Conservation (phyloP, 2,888 invertebrate species). For the Trissolcus japonicus region DNA sequence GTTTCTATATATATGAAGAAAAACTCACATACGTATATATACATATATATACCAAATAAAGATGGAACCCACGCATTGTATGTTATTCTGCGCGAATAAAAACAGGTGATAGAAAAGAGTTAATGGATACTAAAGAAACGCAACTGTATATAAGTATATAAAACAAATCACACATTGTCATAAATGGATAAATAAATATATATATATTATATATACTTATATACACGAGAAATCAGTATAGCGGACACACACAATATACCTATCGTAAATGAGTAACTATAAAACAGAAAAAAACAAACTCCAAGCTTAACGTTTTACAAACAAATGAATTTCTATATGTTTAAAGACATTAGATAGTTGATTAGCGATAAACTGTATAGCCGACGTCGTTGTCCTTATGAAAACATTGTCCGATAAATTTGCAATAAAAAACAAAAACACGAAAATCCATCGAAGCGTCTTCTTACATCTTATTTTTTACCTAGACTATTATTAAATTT, state of each 20-base stretch:
- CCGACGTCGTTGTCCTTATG: constrained; percentile 53
- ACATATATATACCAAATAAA: constrained; percentile 7
- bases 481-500: too few species aligned
- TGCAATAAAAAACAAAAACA: background rate
- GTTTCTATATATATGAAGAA: constrained; percentile 29
- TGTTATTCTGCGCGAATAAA: constrained; percentile 17
- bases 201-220: constrained; percentile 35
- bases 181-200: too few species aligned
- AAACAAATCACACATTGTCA: constrained; percentile 27
- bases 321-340: constrained; percentile 58
- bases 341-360: constrained; percentile 52
- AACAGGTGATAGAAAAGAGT: constrained; percentile 46
- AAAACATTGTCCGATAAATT: constrained; percentile 22
- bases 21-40: constrained; percentile 26
- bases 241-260: constrained; percentile 44
- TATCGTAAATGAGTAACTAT: constrained; percentile 46
- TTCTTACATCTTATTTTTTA: too few species aligned
- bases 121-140: constrained; percentile 53
- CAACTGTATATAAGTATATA: constrained; percentile 48
- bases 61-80: constrained; percentile 28
- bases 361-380: constrained; percentile 57
- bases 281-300: constrained; percentile 41
- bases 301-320: constrained; percentile 57
- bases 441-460: constrained; percentile 6
- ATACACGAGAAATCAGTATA: constrained; percentile 44